A percentile compares a stretch with the other conserved stretches of the same genome.
Conservation (phyloP, 23 tunicate genomes). For the Halocynthia roretzi region DNA sequence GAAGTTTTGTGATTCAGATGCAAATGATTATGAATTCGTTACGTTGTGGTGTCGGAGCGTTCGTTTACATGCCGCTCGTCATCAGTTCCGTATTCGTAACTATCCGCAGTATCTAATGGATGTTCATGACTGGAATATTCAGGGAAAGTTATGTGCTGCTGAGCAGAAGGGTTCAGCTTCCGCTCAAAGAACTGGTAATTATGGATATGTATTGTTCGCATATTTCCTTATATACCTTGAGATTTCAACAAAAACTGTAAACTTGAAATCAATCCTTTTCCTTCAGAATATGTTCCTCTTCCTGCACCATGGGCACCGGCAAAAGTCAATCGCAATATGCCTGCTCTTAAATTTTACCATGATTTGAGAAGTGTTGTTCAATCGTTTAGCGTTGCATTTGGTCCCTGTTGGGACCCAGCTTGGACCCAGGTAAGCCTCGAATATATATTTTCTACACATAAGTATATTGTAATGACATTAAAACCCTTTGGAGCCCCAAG, state of each 20-base stretch:
- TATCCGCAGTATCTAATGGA: constrained; percentile 90
- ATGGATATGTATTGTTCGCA: background rate
- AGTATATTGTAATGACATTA: background rate
- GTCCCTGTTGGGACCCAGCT: constrained; percentile 95
- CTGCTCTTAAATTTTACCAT: constrained; percentile 89
- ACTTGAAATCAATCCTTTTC: background rate
- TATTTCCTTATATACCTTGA: background rate
- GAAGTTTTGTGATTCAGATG: too few relatives aligned
- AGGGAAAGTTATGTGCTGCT: constrained; percentile 81
- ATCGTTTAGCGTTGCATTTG: constrained; percentile 83
- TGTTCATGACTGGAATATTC: constrained; percentile 65
- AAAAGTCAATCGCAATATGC: constrained; percentile 76
- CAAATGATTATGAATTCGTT: constrained; percentile 72
- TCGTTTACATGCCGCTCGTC: constrained; percentile 32
- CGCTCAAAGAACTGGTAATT: constrained; percentile 71
- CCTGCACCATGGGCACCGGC: constrained; percentile 92
- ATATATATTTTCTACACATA: background rate
- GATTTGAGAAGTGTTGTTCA: constrained; percentile 67
- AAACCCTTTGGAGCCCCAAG: background rate
- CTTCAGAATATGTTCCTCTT: constrained; percentile 68
- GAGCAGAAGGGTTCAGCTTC: constrained; percentile 63
- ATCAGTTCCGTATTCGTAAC: constrained; percentile 69
- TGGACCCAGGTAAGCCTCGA: constrained; percentile 55
- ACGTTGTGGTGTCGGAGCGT: constrained; percentile 88
- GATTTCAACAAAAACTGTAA: background rate